phyloP scores from a whole-genome alignment of 2,113 vertebrate species.

The Apaloderma vittatum region DNA sequence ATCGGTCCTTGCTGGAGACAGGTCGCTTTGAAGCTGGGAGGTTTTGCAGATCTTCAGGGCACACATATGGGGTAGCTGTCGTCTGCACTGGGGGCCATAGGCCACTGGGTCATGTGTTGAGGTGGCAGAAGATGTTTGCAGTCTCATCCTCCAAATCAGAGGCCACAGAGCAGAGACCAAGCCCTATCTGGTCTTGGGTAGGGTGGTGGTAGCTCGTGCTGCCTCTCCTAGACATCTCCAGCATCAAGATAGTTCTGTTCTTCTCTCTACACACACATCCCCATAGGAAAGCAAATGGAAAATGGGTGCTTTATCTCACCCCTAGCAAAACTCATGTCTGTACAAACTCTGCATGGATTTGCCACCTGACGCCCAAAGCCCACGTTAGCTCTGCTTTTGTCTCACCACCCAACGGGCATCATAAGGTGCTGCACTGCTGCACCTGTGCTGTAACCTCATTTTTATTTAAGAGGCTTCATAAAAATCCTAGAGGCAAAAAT shows the following conservation, averaged over 20 bases:
- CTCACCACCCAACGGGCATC: not conserved
- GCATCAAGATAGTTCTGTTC: not conserved
- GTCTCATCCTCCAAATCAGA: not conserved
- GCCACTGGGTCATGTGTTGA: not conserved
- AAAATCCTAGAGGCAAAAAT: not conserved
- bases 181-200: not conserved
- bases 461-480: not conserved
- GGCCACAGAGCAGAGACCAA: not conserved
- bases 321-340: not conserved
- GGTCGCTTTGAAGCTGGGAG: not conserved
- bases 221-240: not conserved
- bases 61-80: fast-evolving
- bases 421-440: not conserved
- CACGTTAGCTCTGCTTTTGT: not conserved
- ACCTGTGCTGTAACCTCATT: not conserved
- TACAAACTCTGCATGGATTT: not conserved
- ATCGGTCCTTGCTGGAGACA: conserved; percentile 11
- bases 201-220: not conserved
- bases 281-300: not conserved
- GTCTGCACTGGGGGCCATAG: not conserved
- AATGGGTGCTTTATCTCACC: not conserved
- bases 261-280: not conserved
- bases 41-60: not conserved
- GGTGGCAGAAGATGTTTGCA: not conserved
- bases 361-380: not conserved